Evolutionary conservation across 37 sponge, comb jelly and placozoan genomes (phyloP).

Genomic region (Spongilla lacustris): DNA sequence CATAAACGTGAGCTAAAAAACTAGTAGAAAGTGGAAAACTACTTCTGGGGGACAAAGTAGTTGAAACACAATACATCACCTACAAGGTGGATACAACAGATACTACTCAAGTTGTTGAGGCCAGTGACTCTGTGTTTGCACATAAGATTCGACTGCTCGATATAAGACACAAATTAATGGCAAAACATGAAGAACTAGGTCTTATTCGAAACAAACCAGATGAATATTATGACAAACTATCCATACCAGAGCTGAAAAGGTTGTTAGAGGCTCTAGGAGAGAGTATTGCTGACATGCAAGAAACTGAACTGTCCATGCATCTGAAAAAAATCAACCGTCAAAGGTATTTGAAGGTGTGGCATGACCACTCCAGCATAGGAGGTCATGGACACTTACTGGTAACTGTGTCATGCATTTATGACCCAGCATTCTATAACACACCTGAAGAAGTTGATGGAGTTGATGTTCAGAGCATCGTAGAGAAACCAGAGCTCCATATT

Average conservation of each 20-base stretch:
- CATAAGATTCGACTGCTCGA: neutral
- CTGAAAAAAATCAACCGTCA: no score
- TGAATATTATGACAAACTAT: neutral
- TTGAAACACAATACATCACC: neutral
- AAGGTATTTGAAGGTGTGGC: slow-evolving; percentile 10
- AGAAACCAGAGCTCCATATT: slow-evolving; percentile 20
- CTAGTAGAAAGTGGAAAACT: neutral
- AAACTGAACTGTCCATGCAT: no score
- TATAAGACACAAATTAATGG: neutral
- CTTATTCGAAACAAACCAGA: neutral
- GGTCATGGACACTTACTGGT: slow-evolving; percentile 23
- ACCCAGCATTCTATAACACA: slow-evolving; percentile 12
- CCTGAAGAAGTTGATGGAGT: neutral
- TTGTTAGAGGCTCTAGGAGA: neutral
- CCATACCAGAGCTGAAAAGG: neutral
- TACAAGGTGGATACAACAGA: neutral
- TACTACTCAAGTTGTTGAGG: neutral
- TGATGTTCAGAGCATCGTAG: slow-evolving; percentile 19
- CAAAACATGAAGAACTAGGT: slow-evolving; percentile 15
- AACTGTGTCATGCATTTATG: neutral
- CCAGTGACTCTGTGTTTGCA: neutral
- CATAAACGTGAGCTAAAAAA: neutral
- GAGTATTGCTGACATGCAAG: neutral
- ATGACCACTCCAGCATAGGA: slow-evolving; percentile 24
- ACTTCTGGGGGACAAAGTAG: neutral